phyloP scores from a whole-genome alignment of 2,113 vertebrate species.

The Labeo rohita region DNA sequence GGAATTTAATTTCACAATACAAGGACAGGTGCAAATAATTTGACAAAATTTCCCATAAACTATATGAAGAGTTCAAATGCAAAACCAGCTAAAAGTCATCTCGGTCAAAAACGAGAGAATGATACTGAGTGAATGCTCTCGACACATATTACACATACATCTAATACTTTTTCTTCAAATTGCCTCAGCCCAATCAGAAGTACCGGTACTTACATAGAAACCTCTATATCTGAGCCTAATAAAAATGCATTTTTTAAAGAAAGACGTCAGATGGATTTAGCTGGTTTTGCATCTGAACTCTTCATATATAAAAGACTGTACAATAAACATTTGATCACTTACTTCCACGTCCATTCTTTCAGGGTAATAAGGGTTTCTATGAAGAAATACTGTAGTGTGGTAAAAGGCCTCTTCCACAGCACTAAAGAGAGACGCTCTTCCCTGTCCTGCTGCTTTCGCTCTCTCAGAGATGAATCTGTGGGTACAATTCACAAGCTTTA shows the following conservation, averaged over 20 bases:
- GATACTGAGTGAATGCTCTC: too few relatives aligned
- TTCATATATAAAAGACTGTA: neutral
- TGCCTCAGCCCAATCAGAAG: too few relatives aligned
- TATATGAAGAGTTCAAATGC: too few relatives aligned
- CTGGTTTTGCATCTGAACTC: too few relatives aligned
- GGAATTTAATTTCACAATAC: neutral
- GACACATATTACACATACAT: too few relatives aligned
- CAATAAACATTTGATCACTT: constrained; percentile 64
- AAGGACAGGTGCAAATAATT: neutral
- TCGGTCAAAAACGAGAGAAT: too few relatives aligned
- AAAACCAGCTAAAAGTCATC: too few relatives aligned
- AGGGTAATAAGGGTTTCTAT: constrained; percentile 89
- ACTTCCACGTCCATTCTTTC: constrained; percentile 95
- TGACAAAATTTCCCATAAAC: neutral
- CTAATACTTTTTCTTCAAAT: too few relatives aligned
- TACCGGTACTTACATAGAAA: too few relatives aligned
- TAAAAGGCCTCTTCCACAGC: constrained; percentile 88
- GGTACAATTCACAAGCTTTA: neutral
- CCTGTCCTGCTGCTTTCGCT: constrained; percentile 83
- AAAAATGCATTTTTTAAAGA: too few relatives aligned
- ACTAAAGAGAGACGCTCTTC: constrained; percentile 91
- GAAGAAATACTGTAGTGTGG: constrained; percentile 93
- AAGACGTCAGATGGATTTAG: too few relatives aligned
- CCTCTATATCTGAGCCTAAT: too few relatives aligned
- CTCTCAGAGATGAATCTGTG: constrained; percentile 77